Evolutionary conservation across 2,888 invertebrate species (phyloP), one percentile per base, ranked within the genome.

Genomic region (Leptarthrus brevirostris): DNA sequence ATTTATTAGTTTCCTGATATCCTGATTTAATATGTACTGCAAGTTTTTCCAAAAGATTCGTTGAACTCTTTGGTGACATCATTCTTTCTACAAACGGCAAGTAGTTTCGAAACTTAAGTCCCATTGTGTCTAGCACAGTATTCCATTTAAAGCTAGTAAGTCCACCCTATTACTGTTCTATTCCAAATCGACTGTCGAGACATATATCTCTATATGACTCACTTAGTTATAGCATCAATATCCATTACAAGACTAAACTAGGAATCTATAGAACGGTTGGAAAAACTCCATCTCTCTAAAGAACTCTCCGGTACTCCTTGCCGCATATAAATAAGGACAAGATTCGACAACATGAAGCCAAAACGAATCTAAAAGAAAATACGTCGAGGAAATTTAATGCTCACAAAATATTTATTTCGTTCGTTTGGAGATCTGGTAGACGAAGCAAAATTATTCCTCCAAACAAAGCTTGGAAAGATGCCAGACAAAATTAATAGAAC

Each of bases 381-480:
- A 54, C 22, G 8, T 34, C 40, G 49, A n/a, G 24, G 64, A 64
- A 64, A 64, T 64, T 47, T 64, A 47, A 47, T 47, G 64, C 44
- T 64, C 44, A 64, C 6, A 54, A 47, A 64, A 64, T 8, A 64
- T 22, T 24, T 64, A 24, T 64, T 24, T 64, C 24, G 12, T 47
- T 36, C 47, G 4, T 61, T 44, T 12, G 22, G 64, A 20, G 3
- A 16, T 18, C 5, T 8, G 8, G 22, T 49, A 6, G 49, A 20
- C 8, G 3, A 49, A 3, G 22, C 44, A 40, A 49, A 49, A 49
- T 3, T 3, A 49, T 18, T 14, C n/a, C n/a, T n/a, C 44, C 64
- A 44, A 64, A 64, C 64, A 64, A 64, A 64, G 47, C 64, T 58
- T 64, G 64, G 64, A 64, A 64, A 14, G 64, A 64, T 64, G 64